Evolutionary conservation across 2,113 vertebrate genomes (phyloP).

Genomic region (Oxygymnocypris stewartii): DNA sequence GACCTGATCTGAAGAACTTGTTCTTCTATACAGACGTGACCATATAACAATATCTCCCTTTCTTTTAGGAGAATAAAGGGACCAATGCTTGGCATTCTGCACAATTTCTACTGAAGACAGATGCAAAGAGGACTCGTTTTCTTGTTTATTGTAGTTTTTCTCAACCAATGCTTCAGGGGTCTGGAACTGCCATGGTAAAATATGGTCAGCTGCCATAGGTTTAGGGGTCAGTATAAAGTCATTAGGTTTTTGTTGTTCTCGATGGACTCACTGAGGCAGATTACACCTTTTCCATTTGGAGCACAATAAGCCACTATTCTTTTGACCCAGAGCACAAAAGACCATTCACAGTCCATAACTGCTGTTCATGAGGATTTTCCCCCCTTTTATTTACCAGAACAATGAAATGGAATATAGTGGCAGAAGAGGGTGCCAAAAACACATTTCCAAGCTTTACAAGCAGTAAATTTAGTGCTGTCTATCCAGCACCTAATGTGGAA

Average conservation of each 20-base stretch:
- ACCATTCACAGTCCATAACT: slow-evolving; percentile 10
- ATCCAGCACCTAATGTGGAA: neutral
- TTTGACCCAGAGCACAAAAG: neutral
- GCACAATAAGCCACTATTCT: slow-evolving; percentile 25
- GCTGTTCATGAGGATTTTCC: slow-evolving; percentile 13
- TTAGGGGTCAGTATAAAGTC: slow-evolving; percentile 8
- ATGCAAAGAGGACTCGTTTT: slow-evolving; percentile 51
- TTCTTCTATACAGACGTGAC: slow-evolving; percentile 21
- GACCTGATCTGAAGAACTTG: slow-evolving; percentile 43
- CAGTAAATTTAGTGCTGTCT: neutral
- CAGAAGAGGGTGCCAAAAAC: slow-evolving; percentile 2
- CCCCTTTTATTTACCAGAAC: neutral
- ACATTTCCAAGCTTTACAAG: neutral
- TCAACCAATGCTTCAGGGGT: slow-evolving; percentile 7
- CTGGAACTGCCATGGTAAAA: slow-evolving; percentile 27
- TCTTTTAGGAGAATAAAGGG: slow-evolving; percentile 49
- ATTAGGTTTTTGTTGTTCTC: neutral
- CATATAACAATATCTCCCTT: neutral
- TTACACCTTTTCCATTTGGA: slow-evolving; percentile 17
- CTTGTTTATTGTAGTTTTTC: slow-evolving; percentile 39
- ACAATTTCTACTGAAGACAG: slow-evolving; percentile 54
- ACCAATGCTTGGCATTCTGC: slow-evolving; percentile 53
- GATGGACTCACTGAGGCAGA: neutral
- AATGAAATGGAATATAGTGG: neutral
- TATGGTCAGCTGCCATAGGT: slow-evolving; percentile 8